Conservation (phyloP, 2,888 invertebrate species). For the Zaprionus bogoriensis region DNA sequence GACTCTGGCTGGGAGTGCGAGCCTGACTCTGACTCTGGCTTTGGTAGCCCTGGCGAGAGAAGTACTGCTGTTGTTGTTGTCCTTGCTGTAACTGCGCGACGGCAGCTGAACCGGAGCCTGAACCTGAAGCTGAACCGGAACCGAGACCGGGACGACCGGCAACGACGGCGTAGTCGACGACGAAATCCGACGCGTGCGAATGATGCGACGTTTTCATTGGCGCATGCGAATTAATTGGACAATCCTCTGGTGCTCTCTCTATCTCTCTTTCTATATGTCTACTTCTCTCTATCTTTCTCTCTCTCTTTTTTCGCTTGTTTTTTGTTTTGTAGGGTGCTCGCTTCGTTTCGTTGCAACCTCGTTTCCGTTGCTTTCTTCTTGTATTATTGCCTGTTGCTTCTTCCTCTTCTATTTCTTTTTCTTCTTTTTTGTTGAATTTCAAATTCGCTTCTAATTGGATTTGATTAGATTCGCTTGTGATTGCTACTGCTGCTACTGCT, state of each 20-base stretch:
- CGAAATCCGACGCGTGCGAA: constrained; percentile 77
- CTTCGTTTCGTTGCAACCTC: constrained; percentile 26
- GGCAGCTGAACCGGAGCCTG: constrained; percentile 3
- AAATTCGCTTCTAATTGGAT: constrained; percentile 50
- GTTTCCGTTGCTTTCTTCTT: constrained; percentile 14
- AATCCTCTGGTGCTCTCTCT: constrained; percentile 54
- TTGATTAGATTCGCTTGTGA: constrained; percentile 37
- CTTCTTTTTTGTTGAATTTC: constrained; percentile 16
- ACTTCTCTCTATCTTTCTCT: background rate
- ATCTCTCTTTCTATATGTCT: constrained; percentile 9
- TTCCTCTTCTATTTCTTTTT: constrained; percentile 9
- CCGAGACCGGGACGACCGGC: constrained; percentile 33
- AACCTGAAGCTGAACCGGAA: constrained; percentile 15
- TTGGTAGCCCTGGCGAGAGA: constrained; percentile 13
- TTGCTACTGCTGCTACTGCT: constrained; percentile 23
- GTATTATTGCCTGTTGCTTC: constrained; percentile 9
- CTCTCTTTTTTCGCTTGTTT: background rate
- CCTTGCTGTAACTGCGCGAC: constrained; percentile 18
- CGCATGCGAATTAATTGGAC: constrained; percentile 68
- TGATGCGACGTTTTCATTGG: constrained; percentile 81
- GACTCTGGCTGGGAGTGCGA: constrained; percentile 19
- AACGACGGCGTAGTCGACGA: constrained; percentile 80
- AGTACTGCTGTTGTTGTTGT: constrained; percentile 19
- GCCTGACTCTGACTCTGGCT: constrained; percentile 8
- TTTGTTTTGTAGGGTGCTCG: constrained; percentile 17